These are phyloP conservation scores for Cremastobaeus sp. DNA, from an alignment of 2,888 invertebrate genomes.

Conservation along the genomic window DNA sequence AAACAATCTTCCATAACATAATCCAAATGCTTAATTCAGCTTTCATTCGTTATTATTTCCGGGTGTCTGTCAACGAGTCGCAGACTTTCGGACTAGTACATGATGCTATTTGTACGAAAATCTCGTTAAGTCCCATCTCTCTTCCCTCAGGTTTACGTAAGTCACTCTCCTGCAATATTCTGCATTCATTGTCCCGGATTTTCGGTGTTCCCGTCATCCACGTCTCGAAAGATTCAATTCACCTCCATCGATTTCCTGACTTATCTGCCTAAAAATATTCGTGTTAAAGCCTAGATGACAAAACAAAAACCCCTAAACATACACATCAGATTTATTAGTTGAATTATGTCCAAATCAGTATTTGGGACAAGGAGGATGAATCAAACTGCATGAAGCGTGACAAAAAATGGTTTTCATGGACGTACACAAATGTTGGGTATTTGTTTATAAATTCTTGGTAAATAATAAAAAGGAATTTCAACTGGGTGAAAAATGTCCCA, in stretches of 20 bases:
- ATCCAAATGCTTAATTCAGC: constrained; percentile 43
- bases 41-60: constrained; percentile 28
- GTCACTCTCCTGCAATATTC: constrained; percentile 25
- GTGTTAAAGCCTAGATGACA: too few relatives aligned
- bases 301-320: too few relatives aligned
- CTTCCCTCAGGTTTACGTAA: constrained; percentile 33
- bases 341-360: too few relatives aligned
- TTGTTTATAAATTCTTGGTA: too few relatives aligned
- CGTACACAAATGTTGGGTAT: too few relatives aligned
- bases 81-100: constrained; percentile 29
- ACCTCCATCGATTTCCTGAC: not conserved
- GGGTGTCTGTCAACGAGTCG: constrained; percentile 44
- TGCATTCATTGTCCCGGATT: constrained; percentile 43
- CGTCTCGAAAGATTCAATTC: constrained; percentile 4
- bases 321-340: too few relatives aligned
- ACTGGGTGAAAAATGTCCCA: too few relatives aligned
- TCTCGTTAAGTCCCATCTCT: constrained; percentile 35
- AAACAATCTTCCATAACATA: too few relatives aligned
- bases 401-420: too few relatives aligned
- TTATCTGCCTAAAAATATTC: not conserved
- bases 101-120: constrained; percentile 35
- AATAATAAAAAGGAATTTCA: too few relatives aligned
- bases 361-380: too few relatives aligned
- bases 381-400: too few relatives aligned
- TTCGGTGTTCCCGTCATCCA: constrained; percentile 10